Percentiles rank a stretch among this genome's conserved stretches.
Evolutionary conservation across 2,113 vertebrate species (phyloP).

Genomic region (Panthera leo): DNA sequence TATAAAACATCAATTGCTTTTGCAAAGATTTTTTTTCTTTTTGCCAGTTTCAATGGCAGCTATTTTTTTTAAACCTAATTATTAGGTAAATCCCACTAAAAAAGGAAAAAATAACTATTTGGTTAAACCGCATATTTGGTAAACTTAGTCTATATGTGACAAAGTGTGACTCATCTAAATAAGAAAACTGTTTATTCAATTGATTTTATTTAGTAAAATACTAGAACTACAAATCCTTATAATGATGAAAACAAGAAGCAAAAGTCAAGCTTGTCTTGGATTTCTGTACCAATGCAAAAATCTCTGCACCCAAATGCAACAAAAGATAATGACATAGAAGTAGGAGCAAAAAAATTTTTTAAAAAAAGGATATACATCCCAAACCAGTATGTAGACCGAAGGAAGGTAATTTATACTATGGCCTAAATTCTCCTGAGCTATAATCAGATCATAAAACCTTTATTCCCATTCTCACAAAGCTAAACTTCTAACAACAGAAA

Average conservation of each 20-base stretch:
- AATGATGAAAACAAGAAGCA: conserved; percentile 19
- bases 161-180: background rate
- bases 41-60: background rate
- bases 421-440: background rate
- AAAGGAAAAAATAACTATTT: background rate
- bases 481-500: background rate
- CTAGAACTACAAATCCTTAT: conserved; percentile 6
- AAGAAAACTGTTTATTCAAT: background rate
- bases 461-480: background rate
- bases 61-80: background rate
- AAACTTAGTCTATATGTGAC: background rate
- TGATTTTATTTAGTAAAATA: conserved; percentile 55
- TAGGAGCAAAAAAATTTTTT: background rate
- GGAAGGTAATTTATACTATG: background rate
- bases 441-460: conserved; percentile 4
- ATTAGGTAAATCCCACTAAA: conserved; percentile 26
- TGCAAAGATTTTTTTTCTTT: background rate
- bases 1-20: background rate
- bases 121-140: background rate
- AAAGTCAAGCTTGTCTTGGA: background rate
- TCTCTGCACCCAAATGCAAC: background rate
- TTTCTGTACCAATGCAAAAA: background rate
- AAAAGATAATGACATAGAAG: background rate
- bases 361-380: background rate
- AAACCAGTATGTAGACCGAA: background rate